Base-by-base conservation (phyloP, 2,797 vertebrate species). In the Coregonus suidteri region DNA sequence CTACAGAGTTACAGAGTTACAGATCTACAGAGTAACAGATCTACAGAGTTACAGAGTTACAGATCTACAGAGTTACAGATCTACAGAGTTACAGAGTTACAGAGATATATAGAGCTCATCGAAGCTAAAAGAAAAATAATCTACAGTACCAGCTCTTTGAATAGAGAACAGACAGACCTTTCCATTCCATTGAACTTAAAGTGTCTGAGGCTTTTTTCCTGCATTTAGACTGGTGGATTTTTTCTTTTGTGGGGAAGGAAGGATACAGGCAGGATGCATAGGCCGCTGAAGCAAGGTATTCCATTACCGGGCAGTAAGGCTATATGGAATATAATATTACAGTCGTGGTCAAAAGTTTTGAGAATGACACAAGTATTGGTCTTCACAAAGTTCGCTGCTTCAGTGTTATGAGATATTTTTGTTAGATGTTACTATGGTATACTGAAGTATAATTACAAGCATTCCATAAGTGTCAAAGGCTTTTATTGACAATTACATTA, bases 261-360 rank as follows among this genome's bases (percentile, higher is more conserved):
- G 67, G 35, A 16, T 16, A 11, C 72, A 65, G 20, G 30, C 70
- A 75, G 71, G 75, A 47, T 67, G 56, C 70, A 56, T 51, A 79
- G 80, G 81, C 83, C 30, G 68, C 73, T 88, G 82, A 82, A 86
- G 88, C 84, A 83, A 75, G 74, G 68, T 71, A 87, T 86, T 81
- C 75, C 83, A 89, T 92, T 90, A 87, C 83, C 68, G 80, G 83
- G 74, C 18, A 20, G 70, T 83, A 74, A 41, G 71, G 79, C 82
- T 86, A 82, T 86, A 82, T 82, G 83, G 85, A 89, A 89, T 86
- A 81, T 89, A 89, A 91, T 85, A 88, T 77, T 80, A 69, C 75
- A 37, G 25, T 25, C 25, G 25, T 25, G 25, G 25, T 25, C 25
- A 25, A 25, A 25, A 25, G 25, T 25, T 25, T 25, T 25, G 25